A percentile compares a stretch with the other conserved stretches of the same genome.
phyloP scores from a whole-genome alignment of 2,888 invertebrate species.

The Cephalotes varians region DNA sequence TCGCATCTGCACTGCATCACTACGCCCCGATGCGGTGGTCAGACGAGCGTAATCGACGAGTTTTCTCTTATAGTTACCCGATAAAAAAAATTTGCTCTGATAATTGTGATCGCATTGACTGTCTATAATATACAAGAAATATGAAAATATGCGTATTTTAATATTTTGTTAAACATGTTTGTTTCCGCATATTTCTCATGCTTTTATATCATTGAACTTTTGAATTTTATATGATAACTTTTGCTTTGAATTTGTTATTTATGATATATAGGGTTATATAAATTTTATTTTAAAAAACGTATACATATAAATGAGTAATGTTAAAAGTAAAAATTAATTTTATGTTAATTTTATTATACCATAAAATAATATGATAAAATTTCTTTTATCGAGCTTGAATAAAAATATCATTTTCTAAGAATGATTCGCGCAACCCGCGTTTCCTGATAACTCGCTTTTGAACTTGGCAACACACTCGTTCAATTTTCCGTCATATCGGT shows the following conservation, averaged over 20 bases:
- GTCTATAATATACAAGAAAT: neutral
- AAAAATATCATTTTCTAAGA: neutral
- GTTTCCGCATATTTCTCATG: too few relatives aligned
- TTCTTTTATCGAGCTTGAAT: neutral
- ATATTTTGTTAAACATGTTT: neutral
- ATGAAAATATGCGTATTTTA: too few relatives aligned
- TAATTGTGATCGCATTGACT: neutral
- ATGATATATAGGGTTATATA: too few relatives aligned
- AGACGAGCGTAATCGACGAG: constrained; percentile 41
- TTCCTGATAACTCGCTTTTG: neutral
- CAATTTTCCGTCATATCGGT: constrained; percentile 14
- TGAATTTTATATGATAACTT: neutral
- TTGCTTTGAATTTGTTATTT: neutral
- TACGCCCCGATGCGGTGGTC: constrained; percentile 64
- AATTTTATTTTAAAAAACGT: neutral
- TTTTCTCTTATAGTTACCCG: neutral
- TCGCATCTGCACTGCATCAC: constrained; percentile 77
- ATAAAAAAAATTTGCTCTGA: neutral
- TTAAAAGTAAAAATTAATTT: neutral
- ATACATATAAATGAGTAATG: neutral
- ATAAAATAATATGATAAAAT: neutral
- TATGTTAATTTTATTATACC: neutral
- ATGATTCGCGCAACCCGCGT: neutral
- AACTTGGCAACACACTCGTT: neutral
- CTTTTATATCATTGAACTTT: neutral